Evolutionary conservation across 2,797 vertebrate genomes (phyloP), one percentile per base, ranked within the genome.

Genomic region (Spinibarbus caldwelli): DNA sequence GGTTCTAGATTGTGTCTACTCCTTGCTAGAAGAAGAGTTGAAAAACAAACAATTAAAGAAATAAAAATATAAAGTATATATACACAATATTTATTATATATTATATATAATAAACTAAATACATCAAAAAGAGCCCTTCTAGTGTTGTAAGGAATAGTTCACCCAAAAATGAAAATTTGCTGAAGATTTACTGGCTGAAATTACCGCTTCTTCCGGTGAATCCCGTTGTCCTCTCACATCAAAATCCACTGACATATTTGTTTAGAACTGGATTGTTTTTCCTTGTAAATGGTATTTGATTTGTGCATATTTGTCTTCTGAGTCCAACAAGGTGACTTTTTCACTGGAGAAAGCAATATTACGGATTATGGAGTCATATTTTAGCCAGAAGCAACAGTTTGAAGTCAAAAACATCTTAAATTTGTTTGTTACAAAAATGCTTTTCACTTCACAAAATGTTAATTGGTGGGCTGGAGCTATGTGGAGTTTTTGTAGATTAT

Each of bases 1-100:
- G 93, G 8, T 79, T 94, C 92, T 57, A 92, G 93, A 62, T 93
- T 95, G 41, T 79, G 89, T 84, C 90, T 94, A 86, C 85, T 91
- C 70, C 93, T 92, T 88, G 93, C 76, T 72, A 79, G 2, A 78
- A 0, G 54, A n/a, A 1, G 8, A 43, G 17, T 31, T 14, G 7
- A 52, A 76, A 76, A 66, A 66, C 11, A 70, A 73, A 14, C 21
- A 82, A 86, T 52, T 23, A 86, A 19, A 91, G 7, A 80, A 83
- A 87, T 43, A 57, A 5, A 5, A 38, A 38, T 2, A 23, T 38
- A 38, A 11, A 54, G 15, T 29, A 23, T 31, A 64, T 64, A 43
- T 64, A 47, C 5, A 21, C 38, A 1, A 23, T 17, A 31, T n/a
- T 23, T 7, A 52, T 52, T 52, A 52, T 21, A 8, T 3, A 52